Evolutionary conservation across 1,140 invertebrate genomes (phyloP).

Genomic region (Philotrypesis tridentata): DNA sequence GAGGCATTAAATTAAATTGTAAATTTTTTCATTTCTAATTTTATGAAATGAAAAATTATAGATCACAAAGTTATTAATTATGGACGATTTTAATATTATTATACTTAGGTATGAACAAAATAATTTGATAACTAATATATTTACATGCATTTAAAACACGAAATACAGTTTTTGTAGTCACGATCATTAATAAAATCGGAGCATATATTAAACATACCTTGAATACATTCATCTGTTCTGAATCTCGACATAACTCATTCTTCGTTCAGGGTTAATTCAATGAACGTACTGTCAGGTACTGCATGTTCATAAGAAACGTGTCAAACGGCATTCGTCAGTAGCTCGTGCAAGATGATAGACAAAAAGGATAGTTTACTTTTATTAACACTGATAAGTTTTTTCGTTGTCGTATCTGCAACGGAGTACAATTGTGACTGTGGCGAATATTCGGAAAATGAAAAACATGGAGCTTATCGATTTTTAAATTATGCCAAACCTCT

Average conservation of each 20-base stretch:
- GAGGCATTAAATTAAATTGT: background rate
- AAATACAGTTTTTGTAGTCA: background rate
- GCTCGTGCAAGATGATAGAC: conserved; percentile 38
- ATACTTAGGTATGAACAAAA: background rate
- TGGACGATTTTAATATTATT: too few relatives aligned
- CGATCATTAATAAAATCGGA: background rate
- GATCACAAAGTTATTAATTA: too few relatives aligned
- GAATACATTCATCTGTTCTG: conserved; percentile 32
- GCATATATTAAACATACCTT: background rate
- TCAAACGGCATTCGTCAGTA: conserved; percentile 39
- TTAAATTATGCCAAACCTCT: conserved; percentile 49
- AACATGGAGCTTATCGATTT: conserved; percentile 47
- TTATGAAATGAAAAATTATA: too few relatives aligned
- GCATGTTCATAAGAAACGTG: conserved; percentile 21
- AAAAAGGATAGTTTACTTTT: conserved; percentile 17
- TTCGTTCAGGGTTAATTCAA: conserved; percentile 48
- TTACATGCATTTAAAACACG: background rate
- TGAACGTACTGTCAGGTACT: conserved; percentile 36
- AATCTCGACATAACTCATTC: conserved; percentile 38
- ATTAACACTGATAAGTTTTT: conserved; percentile 11
- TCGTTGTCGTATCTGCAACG: background rate
- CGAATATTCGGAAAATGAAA: background rate
- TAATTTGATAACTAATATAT: background rate
- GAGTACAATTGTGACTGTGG: conserved; percentile 20
- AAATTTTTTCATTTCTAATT: too few relatives aligned